Base-by-base conservation (phyloP, 2,113 vertebrate genomes). In the Scortum barcoo region DNA sequence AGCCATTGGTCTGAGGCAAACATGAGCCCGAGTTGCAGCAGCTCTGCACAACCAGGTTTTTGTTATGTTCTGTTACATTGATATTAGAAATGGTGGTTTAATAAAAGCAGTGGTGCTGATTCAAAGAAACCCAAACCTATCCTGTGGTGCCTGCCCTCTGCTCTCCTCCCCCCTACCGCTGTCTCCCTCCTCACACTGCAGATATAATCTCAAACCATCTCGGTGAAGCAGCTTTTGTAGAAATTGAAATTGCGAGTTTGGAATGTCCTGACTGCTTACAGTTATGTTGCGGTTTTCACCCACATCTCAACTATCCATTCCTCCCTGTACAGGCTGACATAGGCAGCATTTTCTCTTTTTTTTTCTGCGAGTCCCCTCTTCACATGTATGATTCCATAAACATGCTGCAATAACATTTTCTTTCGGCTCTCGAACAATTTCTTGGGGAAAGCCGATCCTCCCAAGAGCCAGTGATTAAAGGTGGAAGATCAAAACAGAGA, bases 391-490 rank as follows among this genome's bases (percentile, higher is more conserved):
- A 97, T 97, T 98, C 97, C 96, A 96, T 97, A 98, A 98, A 98
- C 97, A 98, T 94, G 92, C 96, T 97, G 95, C 97, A 98, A 98
- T 98, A 99, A 98, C 97, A 98, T 98, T 97, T 95, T 97, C 97
- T 96, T 97, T 97, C 96, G 95, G 96, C 96, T 97, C 92, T 92
- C 96, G 72, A 97, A 97, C 96, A 97, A 97, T 99, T 98, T 97
- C 95, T 96, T 94, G 96, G 93, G 95, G 98, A 98, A 98, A 99
- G 94, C 90, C 93, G 97, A 98, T 98, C 97, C 96, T 97, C 97
- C 97, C 96, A 96, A 89, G 88, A 98, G 97, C 95, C 96, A 96
- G 96, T 97, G 96, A 97, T 97, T 97, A 98, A 98, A 98, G 97
- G 96, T 98, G 96, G 96, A 97, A 97, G 97, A 97, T 98, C 96